Evolutionary conservation across 1,140 invertebrate genomes (phyloP).

Genomic region (Hyles vespertilio): DNA sequence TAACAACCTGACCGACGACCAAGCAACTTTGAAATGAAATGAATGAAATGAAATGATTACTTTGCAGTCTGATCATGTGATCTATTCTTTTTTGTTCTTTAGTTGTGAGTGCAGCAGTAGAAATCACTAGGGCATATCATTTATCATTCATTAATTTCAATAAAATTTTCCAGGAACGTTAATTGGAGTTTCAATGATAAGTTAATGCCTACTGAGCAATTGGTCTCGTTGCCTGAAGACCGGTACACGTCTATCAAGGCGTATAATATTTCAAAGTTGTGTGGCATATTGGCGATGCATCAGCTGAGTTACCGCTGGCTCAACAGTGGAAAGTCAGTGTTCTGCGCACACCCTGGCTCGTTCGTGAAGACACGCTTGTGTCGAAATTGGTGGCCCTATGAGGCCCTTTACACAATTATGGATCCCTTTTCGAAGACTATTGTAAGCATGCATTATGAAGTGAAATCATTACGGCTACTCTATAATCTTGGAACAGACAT

Average conservation of each 20-base stretch:
- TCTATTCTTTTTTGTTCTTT: too few relatives aligned
- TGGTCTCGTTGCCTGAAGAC: conserved; percentile 73
- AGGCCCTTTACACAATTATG: conserved; percentile 84
- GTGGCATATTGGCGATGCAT: conserved; percentile 88
- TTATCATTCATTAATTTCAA: neutral
- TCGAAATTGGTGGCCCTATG: conserved; percentile 89
- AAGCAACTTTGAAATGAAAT: too few relatives aligned
- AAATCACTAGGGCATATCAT: too few relatives aligned
- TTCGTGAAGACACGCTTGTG: conserved; percentile 87
- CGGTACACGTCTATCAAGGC: conserved; percentile 88
- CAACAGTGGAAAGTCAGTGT: conserved; percentile 81
- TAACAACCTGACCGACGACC: too few relatives aligned
- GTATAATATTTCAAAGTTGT: conserved; percentile 95
- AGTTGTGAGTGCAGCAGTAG: too few relatives aligned
- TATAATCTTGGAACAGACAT: too few relatives aligned
- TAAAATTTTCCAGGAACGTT: conserved; percentile 79
- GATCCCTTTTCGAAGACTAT: conserved; percentile 96
- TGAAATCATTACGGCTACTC: too few relatives aligned
- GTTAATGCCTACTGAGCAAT: conserved; percentile 72
- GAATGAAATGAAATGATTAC: too few relatives aligned
- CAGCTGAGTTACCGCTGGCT: conserved; percentile 81
- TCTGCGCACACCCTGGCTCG: conserved; percentile 95
- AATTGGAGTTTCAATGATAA: conserved; percentile 68
- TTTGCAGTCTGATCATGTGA: too few relatives aligned
- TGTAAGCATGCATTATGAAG: conserved; percentile 76